Evolutionary conservation across 2,888 invertebrate genomes (phyloP).

Genomic region (Acronicta alni): DNA sequence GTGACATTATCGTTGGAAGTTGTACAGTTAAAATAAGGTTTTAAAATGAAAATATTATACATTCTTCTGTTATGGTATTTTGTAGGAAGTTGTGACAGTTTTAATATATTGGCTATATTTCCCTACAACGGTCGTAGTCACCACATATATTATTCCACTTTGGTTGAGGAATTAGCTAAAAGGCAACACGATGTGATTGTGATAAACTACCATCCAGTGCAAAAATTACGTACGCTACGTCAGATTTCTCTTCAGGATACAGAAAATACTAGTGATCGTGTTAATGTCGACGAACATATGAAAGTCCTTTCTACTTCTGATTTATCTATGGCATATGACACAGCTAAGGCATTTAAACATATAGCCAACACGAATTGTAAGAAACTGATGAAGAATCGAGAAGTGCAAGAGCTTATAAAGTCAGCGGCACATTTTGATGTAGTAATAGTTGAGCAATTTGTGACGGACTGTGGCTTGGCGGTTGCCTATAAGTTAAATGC

Average conservation of each 20-base stretch:
- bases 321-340: conserved; percentile 32
- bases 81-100: conserved; percentile 31
- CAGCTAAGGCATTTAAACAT: conserved; percentile 13
- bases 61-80: conserved; percentile 22
- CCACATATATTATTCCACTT: conserved; percentile 52
- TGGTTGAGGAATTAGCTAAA: conserved; percentile 63
- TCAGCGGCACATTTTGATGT: conserved; percentile 84
- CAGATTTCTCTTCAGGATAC: conserved; percentile 66
- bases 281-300: conserved; percentile 27
- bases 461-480: conserved; percentile 88
- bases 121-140: conserved; percentile 67
- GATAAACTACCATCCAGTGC: conserved; percentile 69
- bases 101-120: conserved; percentile 64
- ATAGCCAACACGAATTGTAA: conserved; percentile 59
- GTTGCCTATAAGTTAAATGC: conserved; percentile 85
- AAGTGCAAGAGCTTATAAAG: conserved; percentile 57
- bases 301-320: conserved; percentile 27
- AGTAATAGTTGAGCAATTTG: conserved; percentile 87
- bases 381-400: conserved; percentile 53
- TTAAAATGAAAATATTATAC: conserved; percentile 32
- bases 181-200: conserved; percentile 71
- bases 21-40: background rate
- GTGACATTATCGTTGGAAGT: too few relatives aligned
- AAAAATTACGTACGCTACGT: conserved; percentile 70
- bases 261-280: conserved; percentile 23